Base-by-base conservation (phyloP, 2,888 invertebrate species). In the Branchellion lobata region DNA sequence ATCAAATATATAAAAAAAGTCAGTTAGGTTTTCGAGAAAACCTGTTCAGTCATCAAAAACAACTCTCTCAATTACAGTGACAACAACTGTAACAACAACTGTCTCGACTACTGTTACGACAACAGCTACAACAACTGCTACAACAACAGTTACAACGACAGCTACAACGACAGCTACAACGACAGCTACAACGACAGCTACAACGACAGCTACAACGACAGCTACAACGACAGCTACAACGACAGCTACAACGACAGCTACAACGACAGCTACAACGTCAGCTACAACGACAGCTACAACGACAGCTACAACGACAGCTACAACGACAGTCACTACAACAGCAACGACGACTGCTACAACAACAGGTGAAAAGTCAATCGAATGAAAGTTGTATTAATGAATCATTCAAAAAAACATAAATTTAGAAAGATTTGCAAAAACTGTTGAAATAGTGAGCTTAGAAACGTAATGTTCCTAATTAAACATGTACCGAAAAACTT, bases 291-390 rank as follows among this genome's bases (percentile, higher is more conserved):
- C 77, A 61, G 29, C 31, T 29, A 1, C 65, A 27, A 65, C 77
- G 5, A 77, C 57, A 65, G 65, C 65, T 27, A 5, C 1, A 65
- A 1, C 29, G 5, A 1, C 77, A 2, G 61, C n/a, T 1, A 65
- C 57, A 65, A 65, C 72, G 36, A 24, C 57, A 75, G 53, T 53
- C 1, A 33, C 53, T 1, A 1, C 57, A 29, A 51, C 76, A 75
- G 18, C 53, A 53, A 5, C 51, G 24, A 1, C 76, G 24, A 53
- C 73, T 3, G 1, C 73, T 36, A 40, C 34, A 5, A 73, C 73
- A 34, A n/a, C n/a, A n/a, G n/a, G n/a, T n/a, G n/a, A n/a, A n/a
- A 14, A 27, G 69, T 27, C 14, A 68, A 53, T 21, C 21, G 53
- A 18, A 14, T 53, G 18, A 21, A 18, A n/a, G n/a, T n/a, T n/a